phyloP scores from a whole-genome alignment of 2,113 vertebrate species.

The Acinonyx jubatus region DNA sequence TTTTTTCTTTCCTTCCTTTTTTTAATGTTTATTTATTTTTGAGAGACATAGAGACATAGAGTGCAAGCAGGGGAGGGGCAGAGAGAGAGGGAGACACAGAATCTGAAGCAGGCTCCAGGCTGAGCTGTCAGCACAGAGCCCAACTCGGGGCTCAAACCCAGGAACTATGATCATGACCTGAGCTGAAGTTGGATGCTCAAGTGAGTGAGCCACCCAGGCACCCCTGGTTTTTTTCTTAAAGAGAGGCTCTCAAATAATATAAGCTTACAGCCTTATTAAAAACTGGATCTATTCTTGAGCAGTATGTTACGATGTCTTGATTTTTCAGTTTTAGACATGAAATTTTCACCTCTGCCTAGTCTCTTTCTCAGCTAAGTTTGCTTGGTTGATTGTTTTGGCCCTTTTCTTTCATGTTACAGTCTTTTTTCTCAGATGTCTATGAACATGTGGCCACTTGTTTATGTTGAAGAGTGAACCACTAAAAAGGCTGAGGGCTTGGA shows the following conservation, averaged over 20 bases:
- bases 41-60: too few species aligned
- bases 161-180: too few species aligned
- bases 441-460: background rate
- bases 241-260: background rate
- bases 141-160: too few species aligned
- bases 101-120: too few species aligned
- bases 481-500: background rate
- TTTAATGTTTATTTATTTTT: too few species aligned
- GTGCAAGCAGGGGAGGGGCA: too few species aligned
- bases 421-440: background rate
- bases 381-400: background rate
- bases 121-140: too few species aligned
- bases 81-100: too few species aligned
- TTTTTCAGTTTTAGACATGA: background rate
- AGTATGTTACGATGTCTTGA: background rate
- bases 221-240: background rate
- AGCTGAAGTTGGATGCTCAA: too few species aligned
- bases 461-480: background rate
- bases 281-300: background rate
- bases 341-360: background rate
- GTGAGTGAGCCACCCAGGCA: too few species aligned
- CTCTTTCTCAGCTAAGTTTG: background rate
- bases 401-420: background rate
- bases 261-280: background rate
- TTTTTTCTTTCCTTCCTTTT: too few species aligned